A percentile compares a stretch with the other conserved stretches of the same genome.
phyloP scores from a whole-genome alignment of 2,797 vertebrate genomes.

The Rhincodon typus region DNA sequence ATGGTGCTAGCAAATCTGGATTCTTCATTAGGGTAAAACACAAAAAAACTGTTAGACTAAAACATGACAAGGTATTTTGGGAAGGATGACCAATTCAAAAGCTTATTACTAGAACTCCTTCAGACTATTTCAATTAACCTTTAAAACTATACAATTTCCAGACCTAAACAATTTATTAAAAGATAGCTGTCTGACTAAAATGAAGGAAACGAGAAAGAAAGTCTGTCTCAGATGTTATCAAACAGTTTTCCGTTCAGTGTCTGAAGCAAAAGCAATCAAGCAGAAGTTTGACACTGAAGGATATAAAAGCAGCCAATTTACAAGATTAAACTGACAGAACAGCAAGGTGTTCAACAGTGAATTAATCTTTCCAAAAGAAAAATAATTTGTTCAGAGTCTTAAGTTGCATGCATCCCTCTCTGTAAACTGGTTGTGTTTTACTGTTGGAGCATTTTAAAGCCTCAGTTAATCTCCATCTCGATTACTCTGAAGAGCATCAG shows the following conservation, averaged over 20 bases:
- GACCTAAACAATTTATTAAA: neutral
- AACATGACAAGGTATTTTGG: neutral
- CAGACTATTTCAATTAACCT: neutral
- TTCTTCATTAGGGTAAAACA: neutral
- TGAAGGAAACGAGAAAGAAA: neutral
- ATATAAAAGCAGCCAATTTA: neutral
- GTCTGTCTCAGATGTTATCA: neutral
- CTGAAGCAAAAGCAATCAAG: too few relatives aligned
- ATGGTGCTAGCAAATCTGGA: neutral
- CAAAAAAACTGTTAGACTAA: neutral
- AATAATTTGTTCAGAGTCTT: neutral
- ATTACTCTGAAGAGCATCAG: neutral
- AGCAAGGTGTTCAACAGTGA: neutral
- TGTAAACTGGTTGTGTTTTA: neutral
- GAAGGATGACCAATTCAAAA: neutral
- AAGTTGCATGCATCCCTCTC: neutral
- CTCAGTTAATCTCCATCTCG: neutral
- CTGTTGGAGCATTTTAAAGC: neutral
- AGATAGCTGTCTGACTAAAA: neutral
- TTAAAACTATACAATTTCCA: neutral
- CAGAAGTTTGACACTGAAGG: neutral
- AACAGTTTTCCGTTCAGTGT: too few relatives aligned
- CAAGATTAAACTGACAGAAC: neutral
- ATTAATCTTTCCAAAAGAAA: neutral
- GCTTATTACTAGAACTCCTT: neutral